Percentiles rank a stretch among this genome's conserved stretches.
These are phyloP conservation scores for Harpagoxenus sublaevis DNA, from an alignment of 2,888 invertebrate species.

Conservation along the genomic window DNA sequence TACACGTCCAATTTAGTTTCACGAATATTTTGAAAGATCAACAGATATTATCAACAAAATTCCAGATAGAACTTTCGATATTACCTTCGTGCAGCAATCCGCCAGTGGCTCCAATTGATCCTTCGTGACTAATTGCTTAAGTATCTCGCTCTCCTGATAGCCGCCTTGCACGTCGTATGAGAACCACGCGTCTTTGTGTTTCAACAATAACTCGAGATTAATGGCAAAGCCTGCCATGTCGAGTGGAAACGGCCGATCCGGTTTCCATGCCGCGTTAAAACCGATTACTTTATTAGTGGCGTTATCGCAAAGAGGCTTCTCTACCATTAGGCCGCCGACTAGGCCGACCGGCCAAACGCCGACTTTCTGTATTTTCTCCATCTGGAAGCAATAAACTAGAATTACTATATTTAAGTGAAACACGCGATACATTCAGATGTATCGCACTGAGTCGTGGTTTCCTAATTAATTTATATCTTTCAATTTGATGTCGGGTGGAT, in stretches of 20 bases:
- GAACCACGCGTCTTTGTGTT: conserved; percentile 92
- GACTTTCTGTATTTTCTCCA: conserved; percentile 93
- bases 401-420: neutral
- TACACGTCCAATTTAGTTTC: neutral
- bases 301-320: conserved; percentile 92
- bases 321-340: conserved; percentile 97
- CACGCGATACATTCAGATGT: too few species aligned
- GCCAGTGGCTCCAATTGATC: conserved; percentile 96
- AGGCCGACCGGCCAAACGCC: conserved; percentile 98
- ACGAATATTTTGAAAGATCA: neutral
- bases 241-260: conserved; percentile 96
- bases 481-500: neutral
- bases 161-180: conserved; percentile 95
- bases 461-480: neutral
- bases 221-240: conserved; percentile 99
- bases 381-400: conserved; percentile 87
- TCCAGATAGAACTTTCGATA: conserved; percentile 28
- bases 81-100: conserved; percentile 94
- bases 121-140: conserved; percentile 91
- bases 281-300: conserved; percentile 88
- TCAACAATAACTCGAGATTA: conserved; percentile 91
- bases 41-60: neutral
- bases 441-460: neutral
- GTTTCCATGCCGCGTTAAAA: conserved; percentile 94
- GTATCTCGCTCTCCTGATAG: conserved; percentile 95